Base-by-base conservation (phyloP, 2,888 invertebrate species). In the Sturmia bella region DNA sequence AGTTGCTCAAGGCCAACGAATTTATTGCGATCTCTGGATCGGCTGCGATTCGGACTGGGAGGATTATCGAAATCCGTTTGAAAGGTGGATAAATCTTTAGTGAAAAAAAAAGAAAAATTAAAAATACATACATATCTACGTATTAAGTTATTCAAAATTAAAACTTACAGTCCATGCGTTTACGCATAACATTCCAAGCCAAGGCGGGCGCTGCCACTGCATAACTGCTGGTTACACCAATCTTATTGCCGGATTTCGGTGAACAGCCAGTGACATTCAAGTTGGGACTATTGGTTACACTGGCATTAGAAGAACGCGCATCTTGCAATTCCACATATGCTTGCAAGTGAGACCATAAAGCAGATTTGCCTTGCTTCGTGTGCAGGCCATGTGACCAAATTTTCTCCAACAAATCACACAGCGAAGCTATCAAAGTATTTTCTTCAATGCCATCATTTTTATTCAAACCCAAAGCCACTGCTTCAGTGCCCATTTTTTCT, bases 401-500 rank as follows among this genome's bases (percentile, higher is more conserved):
- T 85, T 99, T 93, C 91, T 99, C 99, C 59, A 99, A 91, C 69
- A 99, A 93, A 92, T 99, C 99, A 91, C 99, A 99, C 4, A 99
- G 92, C 74, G 98, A 97, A n/a, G 98, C 99, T 52, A 99, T 99
- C 86, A 99, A 93, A 0, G 99, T 99, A 89, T 98, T 99, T 90
- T 99, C 99, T 91, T 99, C 99, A 0, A 98, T 95, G 57, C 94
- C 94, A 87, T 97, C 97, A 52, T 95, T 95, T 48, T 95, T 95
- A 48, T 95, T 95, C 84, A 98, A 96, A 13, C 98, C 98, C 83
- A 99, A 91, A 61, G 98, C 98, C 1, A 97, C 96, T 11, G 99
- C 99, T 92, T 99, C 99, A 4, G 95, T 96, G 0, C 99, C 99
- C 96, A 99, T 96, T 92, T 99, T 99, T 88, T 99, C 98, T n/a